phyloP scores from a whole-genome alignment of 2,797 vertebrate genomes.

The Dryobates pubescens region DNA sequence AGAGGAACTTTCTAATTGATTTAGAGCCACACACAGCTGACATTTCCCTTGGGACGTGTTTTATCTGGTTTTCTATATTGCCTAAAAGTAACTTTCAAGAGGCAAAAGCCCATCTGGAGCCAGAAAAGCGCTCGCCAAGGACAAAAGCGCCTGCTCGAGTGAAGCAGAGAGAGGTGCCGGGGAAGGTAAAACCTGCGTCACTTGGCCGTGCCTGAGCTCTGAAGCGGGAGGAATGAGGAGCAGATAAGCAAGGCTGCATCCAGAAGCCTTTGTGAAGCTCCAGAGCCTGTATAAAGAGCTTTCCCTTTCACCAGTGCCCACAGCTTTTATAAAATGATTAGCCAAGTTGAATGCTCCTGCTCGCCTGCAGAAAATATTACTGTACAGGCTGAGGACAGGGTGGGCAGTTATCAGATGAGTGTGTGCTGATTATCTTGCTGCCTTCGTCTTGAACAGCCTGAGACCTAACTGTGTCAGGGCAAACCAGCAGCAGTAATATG shows the following conservation, averaged over 20 bases:
- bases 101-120: neutral
- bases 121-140: neutral
- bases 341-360: neutral
- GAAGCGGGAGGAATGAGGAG: neutral
- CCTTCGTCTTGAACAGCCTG: neutral
- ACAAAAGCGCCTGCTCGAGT: no score
- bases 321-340: neutral
- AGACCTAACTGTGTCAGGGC: neutral
- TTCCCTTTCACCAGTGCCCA: neutral
- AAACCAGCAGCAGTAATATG: neutral
- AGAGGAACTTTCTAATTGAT: neutral
- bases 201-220: neutral
- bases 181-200: neutral
- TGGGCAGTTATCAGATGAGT: neutral
- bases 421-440: neutral
- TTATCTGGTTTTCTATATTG: neutral
- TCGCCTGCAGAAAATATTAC: neutral
- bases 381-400: neutral
- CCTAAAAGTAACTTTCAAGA: neutral
- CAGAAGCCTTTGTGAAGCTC: neutral
- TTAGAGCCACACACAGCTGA: neutral
- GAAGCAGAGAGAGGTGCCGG: neutral
- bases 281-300: neutral
- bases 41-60: neutral
- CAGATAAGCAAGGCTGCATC: neutral